Conservation (phyloP, 2,797 vertebrate species). For the Ataeniobius toweri region DNA sequence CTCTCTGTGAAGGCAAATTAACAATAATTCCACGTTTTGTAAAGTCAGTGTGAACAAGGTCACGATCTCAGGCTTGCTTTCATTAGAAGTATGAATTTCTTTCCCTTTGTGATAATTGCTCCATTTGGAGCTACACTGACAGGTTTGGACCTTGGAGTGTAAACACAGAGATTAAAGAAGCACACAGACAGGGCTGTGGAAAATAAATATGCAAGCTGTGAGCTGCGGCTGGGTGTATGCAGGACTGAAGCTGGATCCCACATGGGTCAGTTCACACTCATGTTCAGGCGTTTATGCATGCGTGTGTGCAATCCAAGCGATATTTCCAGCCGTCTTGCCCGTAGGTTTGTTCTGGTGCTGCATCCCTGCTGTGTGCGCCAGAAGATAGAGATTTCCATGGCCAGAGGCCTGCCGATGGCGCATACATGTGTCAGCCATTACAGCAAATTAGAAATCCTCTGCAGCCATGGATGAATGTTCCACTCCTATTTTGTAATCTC, state of each 20-base stretch:
- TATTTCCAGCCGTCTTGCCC: conserved; percentile 28
- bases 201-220: conserved; percentile 49
- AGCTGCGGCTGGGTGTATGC: conserved; percentile 23
- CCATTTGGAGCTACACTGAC: conserved; percentile 54
- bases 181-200: conserved; percentile 58
- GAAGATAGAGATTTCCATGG: conserved; percentile 59
- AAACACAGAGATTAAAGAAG: conserved; percentile 70
- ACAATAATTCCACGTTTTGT: conserved; percentile 74
- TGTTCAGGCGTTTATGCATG: conserved; percentile 20
- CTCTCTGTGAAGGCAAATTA: conserved; percentile 63
- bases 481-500: conserved; percentile 75
- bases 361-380: conserved; percentile 34
- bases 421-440: conserved; percentile 80
- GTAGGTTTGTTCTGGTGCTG: conserved; percentile 47
- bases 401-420: conserved; percentile 56
- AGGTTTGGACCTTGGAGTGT: conserved; percentile 63
- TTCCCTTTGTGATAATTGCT: conserved; percentile 63
- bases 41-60: conserved; percentile 58
- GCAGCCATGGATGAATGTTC: conserved; percentile 65
- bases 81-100: conserved; percentile 73
- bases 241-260: conserved; percentile 8
- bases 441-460: conserved; percentile 75
- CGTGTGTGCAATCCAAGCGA: conserved; percentile 22
- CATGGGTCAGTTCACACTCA: conserved; percentile 12
- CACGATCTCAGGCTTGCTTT: conserved; percentile 57